These are phyloP conservation scores for Tricholauxania praeusta DNA, from an alignment of 2,888 invertebrate species.

Conservation along the genomic window DNA sequence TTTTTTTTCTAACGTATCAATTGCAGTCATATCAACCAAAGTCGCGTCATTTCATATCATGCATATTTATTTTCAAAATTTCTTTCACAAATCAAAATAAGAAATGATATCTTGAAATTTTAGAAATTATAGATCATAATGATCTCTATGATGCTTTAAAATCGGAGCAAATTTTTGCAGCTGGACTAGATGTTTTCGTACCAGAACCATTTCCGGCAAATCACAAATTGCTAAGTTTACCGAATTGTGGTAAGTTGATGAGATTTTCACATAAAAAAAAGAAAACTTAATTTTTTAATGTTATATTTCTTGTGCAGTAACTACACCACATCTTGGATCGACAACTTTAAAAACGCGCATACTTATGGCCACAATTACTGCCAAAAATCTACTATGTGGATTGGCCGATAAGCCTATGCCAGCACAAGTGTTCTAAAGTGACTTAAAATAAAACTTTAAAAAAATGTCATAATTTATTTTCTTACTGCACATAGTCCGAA, in stretches of 20 bases:
- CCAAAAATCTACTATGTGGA: conserved; percentile 82
- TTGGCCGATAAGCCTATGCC: conserved; percentile 80
- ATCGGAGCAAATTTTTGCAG: conserved; percentile 81
- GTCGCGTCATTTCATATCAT: too few relatives aligned
- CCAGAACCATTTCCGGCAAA: conserved; percentile 90
- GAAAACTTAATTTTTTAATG: too few relatives aligned
- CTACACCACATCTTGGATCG: conserved; percentile 90
- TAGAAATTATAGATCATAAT: conserved; percentile 81
- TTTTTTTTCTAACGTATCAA: too few relatives aligned
- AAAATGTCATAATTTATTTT: too few relatives aligned
- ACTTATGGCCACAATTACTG: conserved; percentile 82
- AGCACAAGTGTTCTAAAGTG: conserved; percentile 69
- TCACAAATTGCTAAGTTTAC: conserved; percentile 80
- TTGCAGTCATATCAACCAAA: too few relatives aligned
- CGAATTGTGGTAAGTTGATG: conserved; percentile 79
- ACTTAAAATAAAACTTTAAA: too few relatives aligned
- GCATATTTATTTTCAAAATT: too few relatives aligned
- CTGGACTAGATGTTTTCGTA: conserved; percentile 91
- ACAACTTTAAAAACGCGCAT: conserved; percentile 81
- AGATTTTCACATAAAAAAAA: not conserved
- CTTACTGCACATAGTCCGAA: too few relatives aligned
- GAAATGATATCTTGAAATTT: conserved; percentile 33
- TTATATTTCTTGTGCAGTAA: conserved; percentile 71
- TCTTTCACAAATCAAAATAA: too few relatives aligned
- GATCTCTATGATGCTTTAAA: conserved; percentile 83